These are phyloP conservation scores for Neoniphon sammara DNA, from an alignment of 2,797 vertebrate species.

Conservation along the genomic window DNA sequence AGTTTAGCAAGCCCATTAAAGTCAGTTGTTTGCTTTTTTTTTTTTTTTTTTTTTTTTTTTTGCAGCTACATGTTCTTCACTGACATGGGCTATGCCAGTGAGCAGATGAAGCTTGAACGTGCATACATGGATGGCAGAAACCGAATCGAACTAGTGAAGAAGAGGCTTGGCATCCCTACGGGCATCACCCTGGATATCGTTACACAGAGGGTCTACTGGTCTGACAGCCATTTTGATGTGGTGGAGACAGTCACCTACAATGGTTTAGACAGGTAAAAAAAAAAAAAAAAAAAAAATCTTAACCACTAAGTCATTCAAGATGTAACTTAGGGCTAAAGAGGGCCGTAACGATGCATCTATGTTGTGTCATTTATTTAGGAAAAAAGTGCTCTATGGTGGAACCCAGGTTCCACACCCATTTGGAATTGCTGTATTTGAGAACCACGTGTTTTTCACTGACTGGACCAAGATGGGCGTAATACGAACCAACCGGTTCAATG, in stretches of 20 bases:
- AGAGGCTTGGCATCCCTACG: conserved; percentile 74
- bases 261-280: conserved; percentile 79
- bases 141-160: conserved; percentile 77
- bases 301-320: no score
- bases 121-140: conserved; percentile 85
- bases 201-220: conserved; percentile 82
- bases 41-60: background rate
- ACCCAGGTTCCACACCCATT: conserved; percentile 80
- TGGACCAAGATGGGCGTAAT: conserved; percentile 84
- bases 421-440: conserved; percentile 81
- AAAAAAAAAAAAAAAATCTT: no score
- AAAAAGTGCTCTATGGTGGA: conserved; percentile 78
- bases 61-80: conserved; percentile 85
- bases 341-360: background rate
- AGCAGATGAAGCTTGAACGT: conserved; percentile 79
- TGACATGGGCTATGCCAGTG: conserved; percentile 66
- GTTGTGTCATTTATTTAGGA: conserved; percentile 59
- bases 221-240: conserved; percentile 83
- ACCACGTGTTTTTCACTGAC: conserved; percentile 83
- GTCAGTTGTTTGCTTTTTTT: background rate
- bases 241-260: conserved; percentile 82
- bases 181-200: conserved; percentile 80
- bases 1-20: background rate
- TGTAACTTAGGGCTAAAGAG: background rate
- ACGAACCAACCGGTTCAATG: conserved; percentile 81